phyloP scores from a whole-genome alignment of 2,888 invertebrate genomes.

The Tenodera sinensis region DNA sequence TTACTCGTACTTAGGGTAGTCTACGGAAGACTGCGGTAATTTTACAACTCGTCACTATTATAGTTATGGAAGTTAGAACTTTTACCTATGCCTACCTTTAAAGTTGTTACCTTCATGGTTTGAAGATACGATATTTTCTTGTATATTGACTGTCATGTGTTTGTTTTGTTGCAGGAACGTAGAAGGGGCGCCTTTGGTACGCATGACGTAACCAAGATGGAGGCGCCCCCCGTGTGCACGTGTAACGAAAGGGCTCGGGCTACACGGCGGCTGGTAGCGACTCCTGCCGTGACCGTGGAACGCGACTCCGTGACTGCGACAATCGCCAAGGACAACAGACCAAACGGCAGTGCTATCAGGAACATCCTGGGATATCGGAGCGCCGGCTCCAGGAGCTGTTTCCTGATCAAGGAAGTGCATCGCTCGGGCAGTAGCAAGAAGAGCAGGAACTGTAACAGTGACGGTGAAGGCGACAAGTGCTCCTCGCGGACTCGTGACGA shows the following conservation, averaged over 20 bases:
- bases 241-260: conserved; percentile 1
- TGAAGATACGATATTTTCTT: too few species aligned
- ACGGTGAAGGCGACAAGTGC: not conserved
- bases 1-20: too few species aligned
- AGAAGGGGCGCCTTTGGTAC: not conserved
- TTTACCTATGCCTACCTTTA: too few species aligned
- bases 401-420: conserved; percentile 8
- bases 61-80: too few species aligned
- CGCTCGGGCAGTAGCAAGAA: not conserved
- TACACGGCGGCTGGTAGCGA: not conserved
- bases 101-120: too few species aligned
- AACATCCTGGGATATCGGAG: conserved; percentile 1
- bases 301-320: not conserved
- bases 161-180: not conserved
- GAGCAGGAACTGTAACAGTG: conserved; percentile 10
- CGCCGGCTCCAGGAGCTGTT: conserved; percentile 3
- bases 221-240: conserved; percentile 9
- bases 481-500: not conserved
- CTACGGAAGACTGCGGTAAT: too few species aligned
- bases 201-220: not conserved
- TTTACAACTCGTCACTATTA: too few species aligned
- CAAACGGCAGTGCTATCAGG: conserved; percentile 21
- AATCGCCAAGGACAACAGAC: not conserved
- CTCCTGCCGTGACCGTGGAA: not conserved
- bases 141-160: not conserved